Evolutionary conservation across 2,888 invertebrate genomes (phyloP).

Genomic region (Rosalia funebris): DNA sequence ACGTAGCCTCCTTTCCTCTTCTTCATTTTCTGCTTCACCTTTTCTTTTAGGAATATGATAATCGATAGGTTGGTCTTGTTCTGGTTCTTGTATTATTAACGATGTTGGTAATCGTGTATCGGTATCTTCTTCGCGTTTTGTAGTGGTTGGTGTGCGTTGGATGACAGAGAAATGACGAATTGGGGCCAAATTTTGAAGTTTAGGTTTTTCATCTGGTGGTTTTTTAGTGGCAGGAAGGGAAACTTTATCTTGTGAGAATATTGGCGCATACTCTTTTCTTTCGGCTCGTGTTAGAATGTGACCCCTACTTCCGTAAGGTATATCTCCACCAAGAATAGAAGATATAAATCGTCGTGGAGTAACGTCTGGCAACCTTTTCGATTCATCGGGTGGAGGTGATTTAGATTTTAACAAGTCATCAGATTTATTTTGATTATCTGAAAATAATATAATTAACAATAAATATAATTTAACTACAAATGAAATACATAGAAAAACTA

Average conservation of each 20-base stretch:
- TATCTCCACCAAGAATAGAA: slow-evolving; percentile 82
- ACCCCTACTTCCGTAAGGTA: slow-evolving; percentile 82
- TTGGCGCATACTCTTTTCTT: slow-evolving; percentile 79
- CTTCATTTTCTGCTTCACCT: slow-evolving; percentile 75
- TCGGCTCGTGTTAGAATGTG: slow-evolving; percentile 74
- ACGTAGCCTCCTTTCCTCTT: slow-evolving; percentile 74
- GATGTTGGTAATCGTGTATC: slow-evolving; percentile 51
- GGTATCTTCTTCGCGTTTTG: slow-evolving; percentile 57
- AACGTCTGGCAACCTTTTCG: slow-evolving; percentile 51
- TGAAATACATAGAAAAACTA: no score
- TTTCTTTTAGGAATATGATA: slow-evolving; percentile 87
- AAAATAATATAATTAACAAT: slow-evolving; percentile 34
- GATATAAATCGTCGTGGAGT: slow-evolving; percentile 77
- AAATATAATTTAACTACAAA: neutral
- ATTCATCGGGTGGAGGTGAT: slow-evolving; percentile 58
- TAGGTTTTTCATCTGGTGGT: slow-evolving; percentile 66
- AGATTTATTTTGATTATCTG: slow-evolving; percentile 60
- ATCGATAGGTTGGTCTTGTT: slow-evolving; percentile 83
- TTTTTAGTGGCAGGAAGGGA: slow-evolving; percentile 70
- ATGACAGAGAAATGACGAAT: slow-evolving; percentile 60
- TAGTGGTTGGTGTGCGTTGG: slow-evolving; percentile 69
- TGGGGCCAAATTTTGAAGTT: slow-evolving; percentile 58
- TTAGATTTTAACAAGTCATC: slow-evolving; percentile 58
- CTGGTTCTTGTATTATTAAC: slow-evolving; percentile 51
- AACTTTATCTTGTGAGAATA: slow-evolving; percentile 69